Evolutionary conservation across 2,888 invertebrate genomes (phyloP).

Genomic region (Melanostoma mellinum): DNA sequence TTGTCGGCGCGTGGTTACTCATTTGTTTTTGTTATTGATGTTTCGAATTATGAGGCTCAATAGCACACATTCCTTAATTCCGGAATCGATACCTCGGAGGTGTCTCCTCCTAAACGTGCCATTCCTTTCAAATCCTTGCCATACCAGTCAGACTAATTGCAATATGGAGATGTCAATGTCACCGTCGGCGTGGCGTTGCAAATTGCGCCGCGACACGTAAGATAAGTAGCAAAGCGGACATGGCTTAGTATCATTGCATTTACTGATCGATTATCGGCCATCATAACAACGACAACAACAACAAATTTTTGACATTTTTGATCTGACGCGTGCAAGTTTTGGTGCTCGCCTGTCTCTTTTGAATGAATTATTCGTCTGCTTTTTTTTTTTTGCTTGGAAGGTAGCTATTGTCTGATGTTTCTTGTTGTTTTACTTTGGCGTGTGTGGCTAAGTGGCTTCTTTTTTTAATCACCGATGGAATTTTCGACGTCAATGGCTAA

Average conservation of each 20-base stretch:
- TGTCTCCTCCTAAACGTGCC: not conserved
- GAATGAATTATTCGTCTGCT: conserved; percentile 51
- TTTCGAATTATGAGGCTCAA: conserved; percentile 14
- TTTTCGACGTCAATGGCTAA: conserved; percentile 62
- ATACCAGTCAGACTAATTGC: not conserved
- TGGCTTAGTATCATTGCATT: conserved; percentile 29
- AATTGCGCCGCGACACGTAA: not conserved
- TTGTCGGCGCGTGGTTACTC: conserved; percentile 70
- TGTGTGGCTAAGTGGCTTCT: conserved; percentile 15
- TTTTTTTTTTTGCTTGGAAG: conserved; percentile 18
- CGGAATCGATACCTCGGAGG: conserved; percentile 12
- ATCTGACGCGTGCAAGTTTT: conserved; percentile 57
- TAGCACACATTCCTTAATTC: conserved; percentile 42
- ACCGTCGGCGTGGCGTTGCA: not conserved
- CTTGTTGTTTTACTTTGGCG: not conserved
- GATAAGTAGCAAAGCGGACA: not conserved
- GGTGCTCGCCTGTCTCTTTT: conserved; percentile 39
- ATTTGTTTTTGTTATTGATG: conserved; percentile 62
- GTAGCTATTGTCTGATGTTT: conserved; percentile 20
- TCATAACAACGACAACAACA: conserved; percentile 20
- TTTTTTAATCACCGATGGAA: conserved; percentile 35
- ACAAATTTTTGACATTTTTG: conserved; percentile 54
- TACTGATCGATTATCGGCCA: conserved; percentile 55
- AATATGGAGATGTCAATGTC: conserved; percentile 26
- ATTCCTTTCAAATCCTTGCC: conserved; percentile 25